A percentile compares a stretch with the other conserved stretches of the same genome.
These are phyloP conservation scores for Anniella stebbinsi DNA, from an alignment of 2,797 vertebrate species.

Conservation along the genomic window DNA sequence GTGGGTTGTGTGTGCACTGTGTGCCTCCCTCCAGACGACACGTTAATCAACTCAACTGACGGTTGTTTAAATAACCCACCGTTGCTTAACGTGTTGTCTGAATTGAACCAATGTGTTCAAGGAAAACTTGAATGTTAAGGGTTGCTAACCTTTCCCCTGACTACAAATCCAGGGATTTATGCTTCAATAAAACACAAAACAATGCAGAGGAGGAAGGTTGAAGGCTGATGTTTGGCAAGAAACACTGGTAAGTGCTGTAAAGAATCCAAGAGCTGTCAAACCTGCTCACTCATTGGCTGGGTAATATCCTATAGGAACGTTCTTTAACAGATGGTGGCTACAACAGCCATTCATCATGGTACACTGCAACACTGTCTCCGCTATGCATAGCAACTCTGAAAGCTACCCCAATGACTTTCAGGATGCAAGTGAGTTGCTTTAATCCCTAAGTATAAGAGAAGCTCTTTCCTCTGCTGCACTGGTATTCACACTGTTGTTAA, in stretches of 20 bases:
- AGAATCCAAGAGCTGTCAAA: background rate
- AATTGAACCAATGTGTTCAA: no score
- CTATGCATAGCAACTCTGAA: background rate
- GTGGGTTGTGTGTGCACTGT: no score
- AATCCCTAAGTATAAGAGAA: background rate
- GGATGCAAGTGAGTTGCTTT: conserved; percentile 27
- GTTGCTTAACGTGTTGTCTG: no score
- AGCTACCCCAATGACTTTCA: conserved; percentile 5
- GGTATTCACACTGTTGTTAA: background rate
- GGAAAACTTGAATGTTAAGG: background rate
- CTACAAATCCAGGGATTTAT: background rate
- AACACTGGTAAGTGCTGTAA: background rate
- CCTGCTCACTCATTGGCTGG: background rate
- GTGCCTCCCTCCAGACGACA: no score
- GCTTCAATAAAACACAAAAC: conserved; percentile 20
- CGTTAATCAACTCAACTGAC: no score
- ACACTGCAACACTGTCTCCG: background rate
- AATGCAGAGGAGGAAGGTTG: background rate
- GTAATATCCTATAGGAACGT: background rate
- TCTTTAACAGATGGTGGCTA: background rate
- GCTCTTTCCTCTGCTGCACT: background rate
- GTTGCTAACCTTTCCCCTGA: conserved; percentile 26
- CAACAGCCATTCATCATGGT: background rate
- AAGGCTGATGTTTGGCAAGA: background rate
- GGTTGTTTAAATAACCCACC: no score